A percentile compares a stretch with the other conserved stretches of the same genome.
Evolutionary conservation across 2,888 invertebrate genomes (phyloP).

Genomic region (Drosophila imparisetae): DNA sequence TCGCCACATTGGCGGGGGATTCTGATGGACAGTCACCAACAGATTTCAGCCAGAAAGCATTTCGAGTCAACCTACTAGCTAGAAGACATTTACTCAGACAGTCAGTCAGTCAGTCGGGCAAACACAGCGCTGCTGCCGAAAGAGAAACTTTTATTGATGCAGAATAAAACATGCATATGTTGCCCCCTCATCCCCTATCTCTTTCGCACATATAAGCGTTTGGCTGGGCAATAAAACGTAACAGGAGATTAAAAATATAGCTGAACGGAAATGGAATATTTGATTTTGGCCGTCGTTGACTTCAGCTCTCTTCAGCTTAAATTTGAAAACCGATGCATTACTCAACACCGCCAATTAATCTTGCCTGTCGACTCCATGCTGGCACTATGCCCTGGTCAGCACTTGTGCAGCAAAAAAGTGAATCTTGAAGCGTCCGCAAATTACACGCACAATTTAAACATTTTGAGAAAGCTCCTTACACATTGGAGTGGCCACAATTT

Average conservation of each 20-base stretch:
- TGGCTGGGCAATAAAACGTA: conserved; percentile 61
- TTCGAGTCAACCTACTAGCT: conserved; percentile 42
- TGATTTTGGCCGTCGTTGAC: conserved; percentile 52
- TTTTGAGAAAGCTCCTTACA: conserved; percentile 59
- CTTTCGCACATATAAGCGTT: conserved; percentile 14
- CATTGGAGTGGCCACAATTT: conserved; percentile 71
- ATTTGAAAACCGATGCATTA: conserved; percentile 40
- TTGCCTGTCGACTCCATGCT: conserved; percentile 24
- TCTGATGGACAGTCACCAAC: conserved; percentile 21
- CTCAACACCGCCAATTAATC: conserved; percentile 52
- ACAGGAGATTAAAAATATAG: conserved; percentile 75
- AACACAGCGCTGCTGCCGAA: conserved; percentile 27
- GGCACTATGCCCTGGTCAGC: conserved; percentile 60
- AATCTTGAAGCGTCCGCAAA: conserved; percentile 41
- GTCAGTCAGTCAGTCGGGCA: conserved; percentile 12
- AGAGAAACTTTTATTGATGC: conserved; percentile 67
- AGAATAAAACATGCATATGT: conserved; percentile 71
- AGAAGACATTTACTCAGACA: conserved; percentile 31
- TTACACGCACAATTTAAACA: conserved; percentile 68
- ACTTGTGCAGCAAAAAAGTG: conserved; percentile 27
- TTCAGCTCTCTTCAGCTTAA: conserved; percentile 7
- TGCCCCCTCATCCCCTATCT: not conserved
- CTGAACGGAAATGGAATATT: conserved; percentile 74
- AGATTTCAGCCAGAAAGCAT: conserved; percentile 47
- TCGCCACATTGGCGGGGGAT: conserved; percentile 17